Percentiles rank a stretch among this genome's conserved stretches.
Conservation (phyloP, 2,888 invertebrate species). For the Spodoptera picta region DNA sequence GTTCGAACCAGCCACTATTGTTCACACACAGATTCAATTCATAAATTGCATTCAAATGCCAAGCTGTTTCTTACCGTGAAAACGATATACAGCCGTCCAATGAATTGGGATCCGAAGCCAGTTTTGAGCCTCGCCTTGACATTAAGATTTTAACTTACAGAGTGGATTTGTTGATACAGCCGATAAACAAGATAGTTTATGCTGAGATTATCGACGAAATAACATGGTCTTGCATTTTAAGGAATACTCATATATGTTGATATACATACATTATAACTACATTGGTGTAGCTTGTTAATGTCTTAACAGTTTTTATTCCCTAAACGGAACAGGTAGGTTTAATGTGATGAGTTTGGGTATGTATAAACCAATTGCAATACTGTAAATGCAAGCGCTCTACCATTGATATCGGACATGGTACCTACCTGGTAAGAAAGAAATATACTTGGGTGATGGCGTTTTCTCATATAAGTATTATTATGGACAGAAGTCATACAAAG, state of each 20-base stretch:
- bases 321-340: no score
- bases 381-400: no score
- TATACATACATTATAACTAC: no score
- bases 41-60: conserved; percentile 21
- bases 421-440: no score
- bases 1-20: conserved; percentile 2
- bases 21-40: conserved; percentile 16
- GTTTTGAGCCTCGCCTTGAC: conserved; percentile 17
- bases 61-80: conserved; percentile 13
- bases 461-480: background rate
- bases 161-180: conserved; percentile 3
- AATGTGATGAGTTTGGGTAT: no score
- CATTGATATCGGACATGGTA: no score
- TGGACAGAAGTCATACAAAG: background rate
- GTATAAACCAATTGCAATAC: no score
- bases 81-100: conserved; percentile 14
- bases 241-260: no score
- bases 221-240: background rate
- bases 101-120: conserved; percentile 19
- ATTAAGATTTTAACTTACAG: conserved; percentile 10
- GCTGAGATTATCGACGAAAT: background rate
- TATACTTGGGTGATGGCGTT: no score
- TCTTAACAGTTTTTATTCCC: no score
- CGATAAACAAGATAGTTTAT: conserved; percentile 1
- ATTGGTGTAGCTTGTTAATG: no score